Conservation (phyloP, 2,113 vertebrate genomes). For the Aleadryas rufinucha region DNA sequence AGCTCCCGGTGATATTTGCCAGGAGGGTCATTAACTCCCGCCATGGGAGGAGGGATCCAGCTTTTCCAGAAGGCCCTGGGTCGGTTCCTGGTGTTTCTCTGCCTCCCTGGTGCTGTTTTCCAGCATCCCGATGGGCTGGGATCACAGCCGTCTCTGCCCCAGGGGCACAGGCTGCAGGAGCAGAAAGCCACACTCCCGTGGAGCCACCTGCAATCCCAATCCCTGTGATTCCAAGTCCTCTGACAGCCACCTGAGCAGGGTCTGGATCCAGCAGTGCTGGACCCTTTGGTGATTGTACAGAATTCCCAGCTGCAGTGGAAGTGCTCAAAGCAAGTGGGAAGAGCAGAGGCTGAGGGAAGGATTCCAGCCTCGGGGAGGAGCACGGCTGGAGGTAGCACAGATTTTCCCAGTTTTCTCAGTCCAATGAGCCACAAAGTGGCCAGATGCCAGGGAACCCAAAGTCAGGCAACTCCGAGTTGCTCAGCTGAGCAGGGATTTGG, state of each 20-base stretch:
- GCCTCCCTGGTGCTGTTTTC: neutral
- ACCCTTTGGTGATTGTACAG: neutral
- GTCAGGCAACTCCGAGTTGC: accelerated
- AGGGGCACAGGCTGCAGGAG: neutral
- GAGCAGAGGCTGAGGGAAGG: neutral
- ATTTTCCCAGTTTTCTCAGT: neutral
- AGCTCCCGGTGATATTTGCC: neutral
- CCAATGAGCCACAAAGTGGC: neutral
- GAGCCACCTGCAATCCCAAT: neutral
- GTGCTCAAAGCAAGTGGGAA: neutral
- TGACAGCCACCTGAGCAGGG: neutral
- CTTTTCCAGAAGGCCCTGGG: neutral
- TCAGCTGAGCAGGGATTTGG: neutral
- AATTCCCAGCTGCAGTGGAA: neutral
- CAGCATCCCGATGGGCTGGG: accelerated
- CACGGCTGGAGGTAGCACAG: neutral
- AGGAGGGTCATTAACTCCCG: conserved; percentile 5
- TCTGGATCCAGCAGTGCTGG: neutral
- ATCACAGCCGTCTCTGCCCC: accelerated
- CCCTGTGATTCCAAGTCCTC: neutral
- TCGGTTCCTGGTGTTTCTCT: neutral
- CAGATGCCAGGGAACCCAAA: neutral
- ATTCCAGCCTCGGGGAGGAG: neutral
- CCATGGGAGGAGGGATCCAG: neutral
- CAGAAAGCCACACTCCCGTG: accelerated